phyloP scores from a whole-genome alignment of 2,888 invertebrate genomes.

The Homarus gammarus region DNA sequence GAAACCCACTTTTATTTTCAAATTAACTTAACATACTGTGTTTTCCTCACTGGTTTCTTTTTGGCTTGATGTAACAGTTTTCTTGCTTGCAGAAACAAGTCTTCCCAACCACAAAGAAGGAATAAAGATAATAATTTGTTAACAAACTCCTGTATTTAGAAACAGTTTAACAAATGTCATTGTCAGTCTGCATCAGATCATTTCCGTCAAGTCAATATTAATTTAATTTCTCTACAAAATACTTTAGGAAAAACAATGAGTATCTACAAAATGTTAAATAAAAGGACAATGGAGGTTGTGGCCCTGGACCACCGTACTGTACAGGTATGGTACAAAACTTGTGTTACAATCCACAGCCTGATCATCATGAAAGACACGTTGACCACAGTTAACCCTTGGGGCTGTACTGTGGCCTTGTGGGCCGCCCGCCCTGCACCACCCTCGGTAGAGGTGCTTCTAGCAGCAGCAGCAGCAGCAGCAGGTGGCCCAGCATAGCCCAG shows the following conservation, averaged over 20 bases:
- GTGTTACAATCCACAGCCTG: conserved; percentile 73
- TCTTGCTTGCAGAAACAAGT: too few relatives aligned
- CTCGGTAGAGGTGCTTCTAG: conserved; percentile 49
- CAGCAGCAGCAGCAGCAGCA: conserved; percentile 50
- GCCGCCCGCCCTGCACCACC: conserved; percentile 58
- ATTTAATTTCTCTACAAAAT: conserved; percentile 72
- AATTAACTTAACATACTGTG: not conserved
- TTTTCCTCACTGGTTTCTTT: not conserved
- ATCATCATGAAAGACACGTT: conserved; percentile 73
- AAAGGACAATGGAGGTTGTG: conserved; percentile 63
- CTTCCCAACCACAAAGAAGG: not conserved
- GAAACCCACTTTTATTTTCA: too few relatives aligned
- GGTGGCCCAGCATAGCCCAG: conserved; percentile 19
- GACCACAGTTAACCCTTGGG: conserved; percentile 64
- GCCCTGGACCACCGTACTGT: conserved; percentile 66
- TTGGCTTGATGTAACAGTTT: not conserved
- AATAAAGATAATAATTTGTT: not conserved
- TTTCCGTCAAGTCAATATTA: conserved; percentile 65
- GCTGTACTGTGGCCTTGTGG: conserved; percentile 66
- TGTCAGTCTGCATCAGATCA: conserved; percentile 70
- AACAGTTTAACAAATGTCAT: conserved; percentile 74
- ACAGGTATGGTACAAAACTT: conserved; percentile 72
- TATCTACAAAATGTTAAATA: conserved; percentile 73
- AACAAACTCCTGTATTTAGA: conserved; percentile 72
- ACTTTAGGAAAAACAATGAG: conserved; percentile 68